phyloP scores from a whole-genome alignment of 1,140 invertebrate genomes.

The Rhysida immarginata region DNA sequence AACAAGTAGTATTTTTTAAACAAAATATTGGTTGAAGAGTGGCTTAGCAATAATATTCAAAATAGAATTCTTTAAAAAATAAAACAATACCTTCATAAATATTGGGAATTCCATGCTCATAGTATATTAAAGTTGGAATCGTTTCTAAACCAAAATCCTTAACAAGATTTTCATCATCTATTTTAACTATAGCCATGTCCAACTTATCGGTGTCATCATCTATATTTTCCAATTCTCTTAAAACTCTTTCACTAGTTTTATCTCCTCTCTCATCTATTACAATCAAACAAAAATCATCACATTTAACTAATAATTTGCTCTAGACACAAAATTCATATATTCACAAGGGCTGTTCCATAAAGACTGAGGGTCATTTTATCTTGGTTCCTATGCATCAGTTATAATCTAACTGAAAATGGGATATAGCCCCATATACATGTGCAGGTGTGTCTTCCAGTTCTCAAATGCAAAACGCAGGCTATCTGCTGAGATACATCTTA shows the following conservation, averaged over 20 bases:
- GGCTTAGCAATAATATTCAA: too few species aligned
- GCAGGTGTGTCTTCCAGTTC: too few species aligned
- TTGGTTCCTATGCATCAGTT: too few species aligned
- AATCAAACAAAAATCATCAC: not conserved
- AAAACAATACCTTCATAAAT: constrained; percentile 54
- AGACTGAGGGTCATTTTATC: too few species aligned
- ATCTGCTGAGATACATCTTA: too few species aligned
- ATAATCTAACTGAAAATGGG: too few species aligned
- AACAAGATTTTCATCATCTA: constrained; percentile 22
- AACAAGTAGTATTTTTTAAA: too few species aligned
- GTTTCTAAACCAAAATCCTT: constrained; percentile 23
- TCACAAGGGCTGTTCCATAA: too few species aligned
- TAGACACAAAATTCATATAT: too few species aligned
- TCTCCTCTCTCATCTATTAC: constrained; percentile 71
- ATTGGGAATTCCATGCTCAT: constrained; percentile 52
- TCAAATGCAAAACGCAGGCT: too few species aligned
- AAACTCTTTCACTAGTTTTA: constrained; percentile 67
- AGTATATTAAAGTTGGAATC: constrained; percentile 23
- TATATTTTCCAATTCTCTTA: constrained; percentile 60
- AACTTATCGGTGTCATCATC: constrained; percentile 24
- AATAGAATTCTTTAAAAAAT: not conserved
- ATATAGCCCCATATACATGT: too few species aligned
- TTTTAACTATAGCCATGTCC: constrained; percentile 24
- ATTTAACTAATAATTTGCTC: too few species aligned
- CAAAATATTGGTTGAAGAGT: not conserved